Conservation (phyloP, 2,113 vertebrate species). For the Sturnira hondurensis region DNA sequence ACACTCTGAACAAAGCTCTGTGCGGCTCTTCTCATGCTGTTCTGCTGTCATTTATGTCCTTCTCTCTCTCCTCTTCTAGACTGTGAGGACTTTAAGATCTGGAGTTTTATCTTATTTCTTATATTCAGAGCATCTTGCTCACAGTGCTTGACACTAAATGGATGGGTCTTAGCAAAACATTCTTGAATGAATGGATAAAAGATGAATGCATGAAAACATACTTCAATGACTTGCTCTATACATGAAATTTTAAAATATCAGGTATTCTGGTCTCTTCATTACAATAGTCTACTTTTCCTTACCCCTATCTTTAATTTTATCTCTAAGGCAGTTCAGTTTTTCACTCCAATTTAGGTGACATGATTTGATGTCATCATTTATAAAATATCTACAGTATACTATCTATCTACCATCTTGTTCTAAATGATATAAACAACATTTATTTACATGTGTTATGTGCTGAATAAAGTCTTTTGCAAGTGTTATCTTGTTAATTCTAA, state of each 20-base stretch:
- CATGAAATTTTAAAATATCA: not conserved
- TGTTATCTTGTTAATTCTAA: constrained; percentile 18
- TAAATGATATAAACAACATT: not conserved
- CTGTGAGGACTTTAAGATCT: not conserved
- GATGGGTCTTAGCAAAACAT: not conserved
- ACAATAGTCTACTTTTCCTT: not conserved
- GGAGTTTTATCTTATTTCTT: not conserved
- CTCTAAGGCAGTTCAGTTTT: not conserved
- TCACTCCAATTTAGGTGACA: not conserved
- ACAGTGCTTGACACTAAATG: not conserved
- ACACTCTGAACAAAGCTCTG: not conserved
- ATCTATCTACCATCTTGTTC: not conserved
- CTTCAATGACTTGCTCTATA: not conserved
- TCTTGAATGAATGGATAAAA: not conserved
- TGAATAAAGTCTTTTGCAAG: not conserved
- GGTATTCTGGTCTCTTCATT: not conserved
- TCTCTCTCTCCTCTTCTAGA: not conserved
- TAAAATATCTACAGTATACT: not conserved
- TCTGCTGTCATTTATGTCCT: not conserved
- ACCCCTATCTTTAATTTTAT: not conserved
- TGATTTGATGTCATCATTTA: not conserved
- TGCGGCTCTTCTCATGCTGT: not conserved
- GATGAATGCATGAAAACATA: not conserved
- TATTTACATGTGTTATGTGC: not conserved
- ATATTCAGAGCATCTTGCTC: not conserved